These are phyloP conservation scores for Uromys caudimaculatus DNA, from an alignment of 2,797 vertebrate species.

Conservation along the genomic window DNA sequence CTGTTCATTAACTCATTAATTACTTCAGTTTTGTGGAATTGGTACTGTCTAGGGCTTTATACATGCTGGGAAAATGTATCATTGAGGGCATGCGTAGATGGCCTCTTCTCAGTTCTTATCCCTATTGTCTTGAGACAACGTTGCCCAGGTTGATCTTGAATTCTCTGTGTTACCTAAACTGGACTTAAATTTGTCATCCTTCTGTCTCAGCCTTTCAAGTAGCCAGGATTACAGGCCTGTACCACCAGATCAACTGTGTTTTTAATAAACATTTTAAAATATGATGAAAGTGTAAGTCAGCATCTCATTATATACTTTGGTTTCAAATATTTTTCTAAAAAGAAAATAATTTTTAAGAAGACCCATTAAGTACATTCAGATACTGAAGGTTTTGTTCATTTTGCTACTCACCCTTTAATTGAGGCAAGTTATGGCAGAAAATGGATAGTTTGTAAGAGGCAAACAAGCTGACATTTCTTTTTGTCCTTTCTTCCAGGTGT, in stretches of 20 bases:
- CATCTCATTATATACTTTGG: slow-evolving; percentile 33
- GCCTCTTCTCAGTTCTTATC: neutral
- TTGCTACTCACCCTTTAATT: neutral
- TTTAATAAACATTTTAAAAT: slow-evolving; percentile 56
- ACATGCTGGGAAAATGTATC: neutral
- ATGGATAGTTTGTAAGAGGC: neutral
- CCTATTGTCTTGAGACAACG: neutral
- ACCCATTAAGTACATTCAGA: slow-evolving; percentile 20
- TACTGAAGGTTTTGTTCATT: slow-evolving; percentile 43
- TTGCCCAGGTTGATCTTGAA: neutral
- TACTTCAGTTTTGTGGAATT: neutral
- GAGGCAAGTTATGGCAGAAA: slow-evolving; percentile 33
- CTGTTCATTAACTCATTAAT: neutral
- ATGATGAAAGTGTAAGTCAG: neutral
- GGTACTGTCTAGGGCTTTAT: neutral
- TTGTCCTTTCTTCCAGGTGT: slow-evolving; percentile 89
- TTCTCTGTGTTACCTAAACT: neutral
- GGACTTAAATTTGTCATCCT: neutral
- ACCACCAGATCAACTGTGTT: neutral
- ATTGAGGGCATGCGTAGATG: neutral
- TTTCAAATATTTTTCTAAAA: slow-evolving; percentile 53
- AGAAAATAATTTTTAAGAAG: neutral
- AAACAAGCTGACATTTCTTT: slow-evolving; percentile 55
- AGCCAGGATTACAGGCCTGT: neutral
- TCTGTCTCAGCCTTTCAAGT: neutral